Evolutionary conservation across 1,140 invertebrate genomes (phyloP).

Genomic region (Diorhabda elongata): DNA sequence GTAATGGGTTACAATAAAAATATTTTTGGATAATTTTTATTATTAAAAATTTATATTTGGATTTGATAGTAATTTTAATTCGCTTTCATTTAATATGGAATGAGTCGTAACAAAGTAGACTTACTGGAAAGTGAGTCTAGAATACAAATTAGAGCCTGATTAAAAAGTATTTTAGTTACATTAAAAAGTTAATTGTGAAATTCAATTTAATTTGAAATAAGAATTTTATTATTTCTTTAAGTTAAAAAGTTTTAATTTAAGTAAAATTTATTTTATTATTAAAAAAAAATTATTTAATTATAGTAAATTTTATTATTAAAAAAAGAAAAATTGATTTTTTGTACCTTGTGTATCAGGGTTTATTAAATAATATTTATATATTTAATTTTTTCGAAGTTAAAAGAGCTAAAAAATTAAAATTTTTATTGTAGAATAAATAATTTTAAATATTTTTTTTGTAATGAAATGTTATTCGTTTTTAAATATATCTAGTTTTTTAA

Average conservation of each 20-base stretch:
- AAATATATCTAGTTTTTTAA: too few species aligned
- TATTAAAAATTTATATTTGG: constrained; percentile 47
- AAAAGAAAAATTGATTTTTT: too few species aligned
- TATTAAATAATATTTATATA: constrained; percentile 29
- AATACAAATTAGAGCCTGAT: constrained; percentile 51
- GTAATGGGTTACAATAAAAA: constrained; percentile 52
- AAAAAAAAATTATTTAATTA: too few species aligned
- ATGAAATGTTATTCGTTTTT: too few species aligned
- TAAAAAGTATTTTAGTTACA: constrained; percentile 47
- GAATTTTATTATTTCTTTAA: too few species aligned
- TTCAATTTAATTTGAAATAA: constrained; percentile 30
- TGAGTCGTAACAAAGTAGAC: constrained; percentile 71
- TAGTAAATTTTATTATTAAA: too few species aligned
- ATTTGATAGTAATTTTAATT: constrained; percentile 53
- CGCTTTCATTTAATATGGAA: constrained; percentile 59
- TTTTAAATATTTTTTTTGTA: too few species aligned
- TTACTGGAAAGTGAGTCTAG: constrained; percentile 64
- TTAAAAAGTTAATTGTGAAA: constrained; percentile 50
- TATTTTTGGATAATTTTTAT: constrained; percentile 44
- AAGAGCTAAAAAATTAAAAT: too few species aligned
- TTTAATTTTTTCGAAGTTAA: background rate
- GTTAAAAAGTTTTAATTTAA: too few species aligned
- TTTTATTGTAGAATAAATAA: too few species aligned
- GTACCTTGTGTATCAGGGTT: too few species aligned
- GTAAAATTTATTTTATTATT: too few species aligned